Conservation (phyloP, 2,888 invertebrate species). For the Ptychoptera contaminata region DNA sequence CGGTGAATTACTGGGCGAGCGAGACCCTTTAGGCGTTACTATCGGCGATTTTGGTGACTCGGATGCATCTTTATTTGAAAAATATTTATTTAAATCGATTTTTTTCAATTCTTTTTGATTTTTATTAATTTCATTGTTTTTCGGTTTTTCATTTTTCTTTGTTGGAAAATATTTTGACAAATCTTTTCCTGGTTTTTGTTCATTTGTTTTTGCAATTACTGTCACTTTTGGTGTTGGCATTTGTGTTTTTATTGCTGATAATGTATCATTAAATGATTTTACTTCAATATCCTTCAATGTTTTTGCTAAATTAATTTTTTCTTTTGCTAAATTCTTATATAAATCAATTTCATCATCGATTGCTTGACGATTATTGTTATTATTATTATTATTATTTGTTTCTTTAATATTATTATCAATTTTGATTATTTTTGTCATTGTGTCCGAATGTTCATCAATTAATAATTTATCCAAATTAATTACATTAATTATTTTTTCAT, state of each 20-base stretch:
- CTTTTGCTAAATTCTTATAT: too few relatives aligned
- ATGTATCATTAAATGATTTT: constrained; percentile 26
- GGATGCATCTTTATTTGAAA: constrained; percentile 25
- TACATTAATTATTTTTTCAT: too few relatives aligned
- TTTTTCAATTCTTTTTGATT: constrained; percentile 29
- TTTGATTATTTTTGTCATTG: too few relatives aligned
- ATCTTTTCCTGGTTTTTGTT: constrained; percentile 17
- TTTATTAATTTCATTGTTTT: constrained; percentile 20
- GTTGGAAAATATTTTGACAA: constrained; percentile 30
- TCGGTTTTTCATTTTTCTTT: constrained; percentile 22
- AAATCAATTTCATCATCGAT: too few relatives aligned
- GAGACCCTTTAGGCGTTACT: constrained; percentile 11
- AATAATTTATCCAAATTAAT: too few relatives aligned
- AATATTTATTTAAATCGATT: constrained; percentile 29
- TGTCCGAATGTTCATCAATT: too few relatives aligned
- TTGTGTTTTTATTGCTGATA: constrained; percentile 27
- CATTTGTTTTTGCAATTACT: constrained; percentile 2
- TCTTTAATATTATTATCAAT: too few relatives aligned
- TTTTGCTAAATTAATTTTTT: constrained; percentile 9
- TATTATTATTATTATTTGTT: too few relatives aligned
- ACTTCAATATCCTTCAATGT: constrained; percentile 27
- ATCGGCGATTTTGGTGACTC: constrained; percentile 19
- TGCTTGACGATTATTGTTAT: too few relatives aligned
- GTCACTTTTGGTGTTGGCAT: constrained; percentile 22
- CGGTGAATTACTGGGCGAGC: constrained; percentile 20